phyloP scores from a whole-genome alignment of 1,140 invertebrate genomes.

The Nebria ingens region DNA sequence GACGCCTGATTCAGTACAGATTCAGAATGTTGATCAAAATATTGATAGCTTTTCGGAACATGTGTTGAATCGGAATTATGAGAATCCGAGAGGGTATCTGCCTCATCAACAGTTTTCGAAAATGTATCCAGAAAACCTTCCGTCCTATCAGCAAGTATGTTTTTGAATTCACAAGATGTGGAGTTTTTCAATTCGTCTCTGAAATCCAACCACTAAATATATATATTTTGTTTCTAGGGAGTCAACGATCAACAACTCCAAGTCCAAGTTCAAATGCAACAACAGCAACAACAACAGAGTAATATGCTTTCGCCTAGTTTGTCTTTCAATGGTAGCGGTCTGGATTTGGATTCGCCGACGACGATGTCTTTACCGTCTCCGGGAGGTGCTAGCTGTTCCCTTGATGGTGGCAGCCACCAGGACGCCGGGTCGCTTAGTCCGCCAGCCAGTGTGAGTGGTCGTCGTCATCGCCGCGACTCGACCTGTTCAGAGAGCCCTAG shows the following conservation, averaged over 20 bases:
- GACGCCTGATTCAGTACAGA: constrained; percentile 44
- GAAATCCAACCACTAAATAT: no score
- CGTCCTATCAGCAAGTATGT: background rate
- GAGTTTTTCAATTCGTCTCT: no score
- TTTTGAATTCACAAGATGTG: background rate
- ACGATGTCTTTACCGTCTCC: constrained; percentile 69
- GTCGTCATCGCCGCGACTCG: constrained; percentile 44
- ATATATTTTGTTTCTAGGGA: background rate
- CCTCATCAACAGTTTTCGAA: constrained; percentile 30
- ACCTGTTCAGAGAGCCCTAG: constrained; percentile 38
- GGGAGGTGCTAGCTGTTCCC: constrained; percentile 52
- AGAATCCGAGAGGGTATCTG: constrained; percentile 24
- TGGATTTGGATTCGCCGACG: constrained; percentile 65
- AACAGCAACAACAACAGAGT: constrained; percentile 51
- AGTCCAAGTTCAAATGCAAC: constrained; percentile 54
- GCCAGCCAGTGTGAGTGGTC: constrained; percentile 52
- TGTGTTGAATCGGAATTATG: constrained; percentile 30
- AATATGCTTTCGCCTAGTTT: constrained; percentile 55
- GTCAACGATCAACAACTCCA: background rate
- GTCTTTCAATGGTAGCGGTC: constrained; percentile 52
- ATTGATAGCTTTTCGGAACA: constrained; percentile 33
- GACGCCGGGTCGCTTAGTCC: constrained; percentile 44
- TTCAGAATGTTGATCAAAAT: constrained; percentile 41
- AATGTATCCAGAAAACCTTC: constrained; percentile 36
- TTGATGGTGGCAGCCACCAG: constrained; percentile 49